Evolutionary conservation across 2,113 vertebrate species (phyloP), one percentile per base, ranked within the genome.

Genomic region (Taurulus bubalis): DNA sequence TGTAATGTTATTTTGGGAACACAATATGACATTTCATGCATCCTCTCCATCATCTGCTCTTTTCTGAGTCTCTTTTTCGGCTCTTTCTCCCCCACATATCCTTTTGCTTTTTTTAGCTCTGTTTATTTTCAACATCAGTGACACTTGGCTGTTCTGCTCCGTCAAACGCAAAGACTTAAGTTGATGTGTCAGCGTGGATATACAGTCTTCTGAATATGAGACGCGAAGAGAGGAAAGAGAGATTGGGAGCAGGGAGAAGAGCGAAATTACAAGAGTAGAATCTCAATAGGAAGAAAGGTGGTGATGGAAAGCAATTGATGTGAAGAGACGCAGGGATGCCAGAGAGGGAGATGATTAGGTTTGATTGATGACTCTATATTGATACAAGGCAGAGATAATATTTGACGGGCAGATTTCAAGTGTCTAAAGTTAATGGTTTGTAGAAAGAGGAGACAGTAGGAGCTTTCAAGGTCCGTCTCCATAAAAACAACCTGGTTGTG

Each of bases 51-150:
- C 87, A 78, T 87, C 77, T 73, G 42, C 58, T 79, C 76, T 40
- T 71, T 80, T 88, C 49, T 18, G 47, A 58, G 20, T 79, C 69
- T 75, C 71, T 49, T 67, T 34, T 70, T 69, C 30, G 36, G 34
- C 64, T 67, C 77, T 75, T n/a, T 20, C 47, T 49, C 34, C 34
- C 22, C 18, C 42, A 56, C 68, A 26, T 85, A 75, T 81, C 47
- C 42, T 83, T n/a, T 85, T 65, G 42, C 71, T 80, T 80, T 80
- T 80, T 85, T 62, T 2, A 6, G 63, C 78, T 90, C 88, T 90
- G 87, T 85, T 91, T 90, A 87, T 75, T 87, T 85, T 91, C 78
- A 84, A 77, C 34, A 86, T 88, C 82, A 82, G 69, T 67, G 75
- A 79, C 86, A 85, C 63, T 80, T 79, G 86, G 86, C 88, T 58